Percentiles rank a stretch among this genome's conserved stretches.
These are phyloP conservation scores for Daphoenositta chrysoptera DNA, from an alignment of 2,113 vertebrate species.

Conservation along the genomic window DNA sequence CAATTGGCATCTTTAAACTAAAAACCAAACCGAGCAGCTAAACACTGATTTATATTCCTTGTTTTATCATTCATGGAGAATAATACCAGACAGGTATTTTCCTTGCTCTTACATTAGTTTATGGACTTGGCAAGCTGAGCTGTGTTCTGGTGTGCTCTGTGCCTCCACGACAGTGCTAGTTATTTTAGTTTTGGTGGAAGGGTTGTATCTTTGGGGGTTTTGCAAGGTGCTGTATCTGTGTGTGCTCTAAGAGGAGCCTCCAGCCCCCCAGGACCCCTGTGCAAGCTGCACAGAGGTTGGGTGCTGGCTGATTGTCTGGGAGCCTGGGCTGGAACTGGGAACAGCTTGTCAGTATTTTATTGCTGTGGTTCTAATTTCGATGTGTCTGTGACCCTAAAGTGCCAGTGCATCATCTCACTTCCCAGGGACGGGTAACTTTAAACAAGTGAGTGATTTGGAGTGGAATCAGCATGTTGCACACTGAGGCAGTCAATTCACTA, in stretches of 20 bases:
- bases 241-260: neutral
- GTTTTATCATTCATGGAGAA: neutral
- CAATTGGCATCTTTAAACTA: neutral
- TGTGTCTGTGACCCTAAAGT: neutral
- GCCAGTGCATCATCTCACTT: neutral
- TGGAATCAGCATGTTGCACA: neutral
- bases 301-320: neutral
- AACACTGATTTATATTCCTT: neutral
- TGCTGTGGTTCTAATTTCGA: accelerated
- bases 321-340: neutral
- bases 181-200: neutral
- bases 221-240: neutral
- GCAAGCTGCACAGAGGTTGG: neutral
- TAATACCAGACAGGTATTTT: neutral
- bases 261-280: neutral
- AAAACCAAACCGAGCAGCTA: neutral
- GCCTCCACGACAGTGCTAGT: neutral
- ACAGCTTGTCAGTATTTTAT: neutral
- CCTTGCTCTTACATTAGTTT: neutral
- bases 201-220: neutral
- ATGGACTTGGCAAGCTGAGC: neutral
- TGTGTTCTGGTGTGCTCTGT: neutral
- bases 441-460: neutral
- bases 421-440: neutral
- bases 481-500: constrained; percentile 1